Conservation (phyloP, 2,888 invertebrate genomes). For the Sericinus montela region DNA sequence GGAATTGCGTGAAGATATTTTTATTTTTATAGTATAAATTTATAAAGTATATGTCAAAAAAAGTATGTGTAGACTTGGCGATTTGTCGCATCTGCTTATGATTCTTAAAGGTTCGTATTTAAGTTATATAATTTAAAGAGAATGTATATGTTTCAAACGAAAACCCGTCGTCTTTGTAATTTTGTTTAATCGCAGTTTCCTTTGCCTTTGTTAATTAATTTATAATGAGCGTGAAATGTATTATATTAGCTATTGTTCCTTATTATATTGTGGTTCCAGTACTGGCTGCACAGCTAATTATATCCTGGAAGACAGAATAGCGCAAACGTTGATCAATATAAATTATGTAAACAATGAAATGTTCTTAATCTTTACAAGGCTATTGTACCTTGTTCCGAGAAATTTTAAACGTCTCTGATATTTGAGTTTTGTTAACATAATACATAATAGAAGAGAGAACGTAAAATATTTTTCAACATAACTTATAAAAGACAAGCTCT, state of each 20-base stretch:
- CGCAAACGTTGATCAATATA: conserved; percentile 14
- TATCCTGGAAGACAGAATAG: conserved; percentile 9
- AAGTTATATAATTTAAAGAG: too few species aligned
- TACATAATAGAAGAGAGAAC: too few species aligned
- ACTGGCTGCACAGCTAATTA: conserved; percentile 12
- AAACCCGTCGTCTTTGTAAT: background rate
- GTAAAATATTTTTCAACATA: too few species aligned
- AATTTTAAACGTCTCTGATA: too few species aligned
- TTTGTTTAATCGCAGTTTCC: conserved; percentile 1
- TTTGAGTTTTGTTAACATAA: too few species aligned
- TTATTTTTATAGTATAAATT: too few species aligned
- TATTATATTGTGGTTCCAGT: conserved; percentile 1
- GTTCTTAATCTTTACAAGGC: conserved; percentile 3
- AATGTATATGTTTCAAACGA: background rate
- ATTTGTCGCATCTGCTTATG: too few species aligned
- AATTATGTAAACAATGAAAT: conserved; percentile 10
- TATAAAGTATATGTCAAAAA: too few species aligned
- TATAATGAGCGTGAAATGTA: conserved; percentile 10
- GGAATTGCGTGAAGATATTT: too few species aligned
- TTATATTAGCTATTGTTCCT: conserved; percentile 11
- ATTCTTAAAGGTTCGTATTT: too few species aligned
- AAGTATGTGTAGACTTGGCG: too few species aligned
- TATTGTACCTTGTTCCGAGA: background rate
- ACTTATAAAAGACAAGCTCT: too few species aligned
- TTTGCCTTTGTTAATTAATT: conserved; percentile 7